Evolutionary conservation across 2,888 invertebrate species (phyloP).

Genomic region (Saturnia pavonia): DNA sequence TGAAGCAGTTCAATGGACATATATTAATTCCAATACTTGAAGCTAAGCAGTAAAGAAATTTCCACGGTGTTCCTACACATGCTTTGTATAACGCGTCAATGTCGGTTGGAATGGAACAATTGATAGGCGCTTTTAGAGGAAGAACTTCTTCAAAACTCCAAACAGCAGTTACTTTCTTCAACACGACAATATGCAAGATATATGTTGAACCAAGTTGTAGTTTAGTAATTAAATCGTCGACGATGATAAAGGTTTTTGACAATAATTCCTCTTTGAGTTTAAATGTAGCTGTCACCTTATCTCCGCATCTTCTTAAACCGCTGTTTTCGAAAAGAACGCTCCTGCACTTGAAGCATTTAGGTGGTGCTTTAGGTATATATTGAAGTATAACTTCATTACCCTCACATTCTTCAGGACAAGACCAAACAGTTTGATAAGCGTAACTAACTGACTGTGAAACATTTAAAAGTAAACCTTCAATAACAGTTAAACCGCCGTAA

Average conservation of each 20-base stretch:
- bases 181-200: constrained; percentile 46
- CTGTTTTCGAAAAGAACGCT: constrained; percentile 68
- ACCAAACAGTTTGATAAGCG: constrained; percentile 71
- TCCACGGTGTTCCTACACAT: constrained; percentile 63
- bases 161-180: constrained; percentile 52
- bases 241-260: constrained; percentile 49
- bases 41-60: constrained; percentile 70
- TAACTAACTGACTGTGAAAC: constrained; percentile 58
- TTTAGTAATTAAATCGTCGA: constrained; percentile 60
- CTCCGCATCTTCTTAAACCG: constrained; percentile 66
- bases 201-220: constrained; percentile 56
- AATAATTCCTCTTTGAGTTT: constrained; percentile 42
- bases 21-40: constrained; percentile 63
- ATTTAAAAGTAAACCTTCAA: constrained; percentile 55
- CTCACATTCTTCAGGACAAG: constrained; percentile 74
- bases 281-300: constrained; percentile 59
- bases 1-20: constrained; percentile 66
- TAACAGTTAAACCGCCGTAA: constrained; percentile 51
- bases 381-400: constrained; percentile 64
- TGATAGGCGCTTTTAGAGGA: constrained; percentile 47
- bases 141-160: constrained; percentile 59
- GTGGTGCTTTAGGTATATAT: constrained; percentile 63
- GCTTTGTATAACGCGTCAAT: constrained; percentile 52
- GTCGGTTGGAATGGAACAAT: constrained; percentile 49
- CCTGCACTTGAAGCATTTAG: constrained; percentile 63